phyloP scores from a whole-genome alignment of 2,888 invertebrate species.

The Parnassius orleans region DNA sequence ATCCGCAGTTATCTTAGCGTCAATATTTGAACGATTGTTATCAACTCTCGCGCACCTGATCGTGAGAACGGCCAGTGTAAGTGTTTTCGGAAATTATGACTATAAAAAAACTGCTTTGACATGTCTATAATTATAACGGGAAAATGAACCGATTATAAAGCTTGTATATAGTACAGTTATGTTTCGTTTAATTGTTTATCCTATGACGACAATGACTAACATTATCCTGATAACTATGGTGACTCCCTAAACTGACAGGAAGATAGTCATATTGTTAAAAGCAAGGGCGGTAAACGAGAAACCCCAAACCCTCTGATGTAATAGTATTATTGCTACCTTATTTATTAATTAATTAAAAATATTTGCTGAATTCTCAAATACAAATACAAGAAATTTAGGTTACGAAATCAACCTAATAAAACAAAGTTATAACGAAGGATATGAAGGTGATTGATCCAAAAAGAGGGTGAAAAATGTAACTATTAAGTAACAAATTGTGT shows the following conservation, averaged over 20 bases:
- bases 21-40: constrained; percentile 55
- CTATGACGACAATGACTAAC: too few species aligned
- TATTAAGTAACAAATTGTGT: neutral
- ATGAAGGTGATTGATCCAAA: constrained; percentile 1
- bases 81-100: constrained; percentile 27
- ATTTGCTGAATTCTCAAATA: too few species aligned
- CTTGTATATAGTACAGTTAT: too few species aligned
- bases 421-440: constrained; percentile 4
- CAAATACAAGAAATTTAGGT: too few species aligned
- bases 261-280: too few species aligned
- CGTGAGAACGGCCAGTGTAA: constrained; percentile 57
- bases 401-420: neutral
- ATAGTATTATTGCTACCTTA: too few species aligned
- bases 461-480: neutral
- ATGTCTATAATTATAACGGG: neutral
- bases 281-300: too few species aligned
- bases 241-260: too few species aligned
- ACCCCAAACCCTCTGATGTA: too few species aligned
- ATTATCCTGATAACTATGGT: too few species aligned
- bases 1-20: constrained; percentile 38
- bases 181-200: too few species aligned
- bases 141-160: neutral
- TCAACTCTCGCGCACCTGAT: constrained; percentile 42
- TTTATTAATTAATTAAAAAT: too few species aligned
- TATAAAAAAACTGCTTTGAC: neutral